phyloP scores from a whole-genome alignment of 2,113 vertebrate genomes.

The Dendrocopos noguchii region DNA sequence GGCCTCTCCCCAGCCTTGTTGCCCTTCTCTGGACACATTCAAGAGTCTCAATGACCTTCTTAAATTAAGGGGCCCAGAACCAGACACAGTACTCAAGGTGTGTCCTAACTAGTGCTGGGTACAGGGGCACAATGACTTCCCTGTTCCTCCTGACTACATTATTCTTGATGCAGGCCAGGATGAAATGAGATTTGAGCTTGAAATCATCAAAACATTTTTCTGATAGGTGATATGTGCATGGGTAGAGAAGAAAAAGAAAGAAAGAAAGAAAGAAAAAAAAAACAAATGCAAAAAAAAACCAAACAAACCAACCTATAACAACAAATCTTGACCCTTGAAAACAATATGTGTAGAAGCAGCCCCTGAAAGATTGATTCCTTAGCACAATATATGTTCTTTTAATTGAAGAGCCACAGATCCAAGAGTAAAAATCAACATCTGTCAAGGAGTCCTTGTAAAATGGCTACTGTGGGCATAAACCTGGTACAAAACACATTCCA shows the following conservation, averaged over 20 bases:
- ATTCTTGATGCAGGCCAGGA: no score
- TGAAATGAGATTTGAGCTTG: no score
- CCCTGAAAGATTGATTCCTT: neutral
- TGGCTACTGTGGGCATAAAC: neutral
- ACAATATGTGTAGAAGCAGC: neutral
- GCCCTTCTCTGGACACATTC: no score
- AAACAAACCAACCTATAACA: neutral
- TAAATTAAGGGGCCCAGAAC: no score
- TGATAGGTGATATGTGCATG: neutral
- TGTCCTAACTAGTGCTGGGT: no score
- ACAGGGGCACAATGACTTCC: no score
- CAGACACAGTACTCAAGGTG: no score
- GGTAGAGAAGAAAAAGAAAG: neutral
- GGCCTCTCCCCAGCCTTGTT: no score
- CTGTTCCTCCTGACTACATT: no score
- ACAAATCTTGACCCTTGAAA: neutral
- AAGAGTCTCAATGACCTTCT: no score
- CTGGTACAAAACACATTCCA: slow-evolving; percentile 1
- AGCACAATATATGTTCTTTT: neutral
- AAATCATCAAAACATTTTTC: neutral
- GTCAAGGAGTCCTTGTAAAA: neutral
- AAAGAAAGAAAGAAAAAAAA: neutral
- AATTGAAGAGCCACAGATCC: neutral
- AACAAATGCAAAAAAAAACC: neutral
- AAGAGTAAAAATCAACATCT: neutral